Conservation (phyloP, 2,797 vertebrate genomes). For the Podarcis lilfordi region DNA sequence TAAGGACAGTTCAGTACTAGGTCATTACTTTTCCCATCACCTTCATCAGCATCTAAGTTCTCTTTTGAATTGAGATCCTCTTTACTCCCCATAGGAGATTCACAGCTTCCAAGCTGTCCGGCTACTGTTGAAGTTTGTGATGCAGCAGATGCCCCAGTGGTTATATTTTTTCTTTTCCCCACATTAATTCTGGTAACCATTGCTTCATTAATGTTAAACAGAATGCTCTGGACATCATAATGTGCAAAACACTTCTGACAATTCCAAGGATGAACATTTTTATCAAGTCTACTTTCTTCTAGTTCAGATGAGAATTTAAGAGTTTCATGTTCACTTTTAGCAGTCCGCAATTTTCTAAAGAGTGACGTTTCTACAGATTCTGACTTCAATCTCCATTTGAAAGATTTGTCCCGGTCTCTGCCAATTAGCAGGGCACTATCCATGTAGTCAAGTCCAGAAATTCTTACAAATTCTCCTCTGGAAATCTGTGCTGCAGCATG, state of each 20-base stretch:
- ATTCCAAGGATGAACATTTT: constrained; percentile 82
- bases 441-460: constrained; percentile 91
- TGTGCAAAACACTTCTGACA: constrained; percentile 96
- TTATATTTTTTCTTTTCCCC: constrained; percentile 93
- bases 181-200: constrained; percentile 87
- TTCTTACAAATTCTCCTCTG: constrained; percentile 90
- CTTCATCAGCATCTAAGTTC: constrained; percentile 91
- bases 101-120: constrained; percentile 79
- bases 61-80: constrained; percentile 96
- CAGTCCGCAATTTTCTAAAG: constrained; percentile 90
- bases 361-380: constrained; percentile 91
- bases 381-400: constrained; percentile 89
- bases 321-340: constrained; percentile 91
- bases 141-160: constrained; percentile 94
- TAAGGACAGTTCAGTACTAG: constrained; percentile 90
- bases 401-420: constrained; percentile 89
- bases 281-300: constrained; percentile 80
- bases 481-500: constrained; percentile 94
- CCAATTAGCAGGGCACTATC: constrained; percentile 85
- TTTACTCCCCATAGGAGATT: constrained; percentile 91
- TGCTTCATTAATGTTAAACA: constrained; percentile 95
- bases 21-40: constrained; percentile 93
- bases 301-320: constrained; percentile 86
- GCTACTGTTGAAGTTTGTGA: constrained; percentile 82
- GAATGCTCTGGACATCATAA: constrained; percentile 96